These are phyloP conservation scores for Sinhomidia bicolor DNA, from an alignment of 2,888 invertebrate genomes.

Conservation along the genomic window DNA sequence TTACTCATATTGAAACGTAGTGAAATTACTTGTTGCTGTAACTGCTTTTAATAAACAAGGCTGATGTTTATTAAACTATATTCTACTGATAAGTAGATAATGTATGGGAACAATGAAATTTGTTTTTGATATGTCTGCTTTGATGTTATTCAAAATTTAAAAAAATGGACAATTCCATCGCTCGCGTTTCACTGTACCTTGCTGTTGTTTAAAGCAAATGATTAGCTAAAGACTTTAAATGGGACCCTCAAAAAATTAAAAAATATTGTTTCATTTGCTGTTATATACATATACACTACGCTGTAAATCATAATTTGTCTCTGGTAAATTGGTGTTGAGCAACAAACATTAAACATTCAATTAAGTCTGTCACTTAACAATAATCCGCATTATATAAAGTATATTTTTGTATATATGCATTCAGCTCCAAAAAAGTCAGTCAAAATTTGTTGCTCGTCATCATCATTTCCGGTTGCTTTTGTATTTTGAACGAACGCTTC, in stretches of 20 bases:
- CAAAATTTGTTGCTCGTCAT: constrained; percentile 56
- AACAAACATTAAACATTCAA: constrained; percentile 62
- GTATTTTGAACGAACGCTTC: constrained; percentile 67
- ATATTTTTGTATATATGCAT: constrained; percentile 10
- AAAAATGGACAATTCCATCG: no score
- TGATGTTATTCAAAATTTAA: no score
- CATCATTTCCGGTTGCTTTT: constrained; percentile 78
- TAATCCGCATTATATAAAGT: constrained; percentile 26
- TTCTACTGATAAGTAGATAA: no score
- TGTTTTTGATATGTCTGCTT: no score
- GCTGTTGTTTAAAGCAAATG: not conserved
- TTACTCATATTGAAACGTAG: not conserved
- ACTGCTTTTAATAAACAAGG: not conserved
- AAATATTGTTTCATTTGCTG: constrained; percentile 17
- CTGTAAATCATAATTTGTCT: constrained; percentile 45
- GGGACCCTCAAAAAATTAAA: not conserved
- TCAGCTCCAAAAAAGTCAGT: constrained; percentile 51
- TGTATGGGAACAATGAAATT: no score
- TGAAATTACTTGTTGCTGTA: not conserved
- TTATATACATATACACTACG: not conserved
- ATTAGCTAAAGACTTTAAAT: not conserved
- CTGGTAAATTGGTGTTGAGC: constrained; percentile 44
- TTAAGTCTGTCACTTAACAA: constrained; percentile 67
- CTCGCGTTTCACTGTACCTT: no score
- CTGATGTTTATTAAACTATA: not conserved